A percentile compares a stretch with the other conserved stretches of the same genome.
phyloP scores from a whole-genome alignment of 2,113 vertebrate genomes.

The Bos indicus region DNA sequence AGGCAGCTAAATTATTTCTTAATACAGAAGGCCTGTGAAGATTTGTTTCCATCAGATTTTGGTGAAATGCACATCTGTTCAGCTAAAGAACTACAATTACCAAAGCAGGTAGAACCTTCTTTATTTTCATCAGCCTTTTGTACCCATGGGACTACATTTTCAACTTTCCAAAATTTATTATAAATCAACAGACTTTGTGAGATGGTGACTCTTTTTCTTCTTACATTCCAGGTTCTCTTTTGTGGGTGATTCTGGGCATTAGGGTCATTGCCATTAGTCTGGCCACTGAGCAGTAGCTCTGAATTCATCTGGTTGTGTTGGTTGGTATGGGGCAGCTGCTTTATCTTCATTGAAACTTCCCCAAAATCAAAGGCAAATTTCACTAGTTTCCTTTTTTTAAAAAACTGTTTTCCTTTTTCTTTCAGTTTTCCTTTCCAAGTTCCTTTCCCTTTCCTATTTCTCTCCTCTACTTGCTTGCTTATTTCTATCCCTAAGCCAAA shows the following conservation, averaged over 20 bases:
- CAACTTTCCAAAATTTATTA: not conserved
- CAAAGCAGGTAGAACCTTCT: constrained; percentile 40
- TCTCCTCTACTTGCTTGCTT: not conserved
- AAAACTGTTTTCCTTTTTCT: not conserved
- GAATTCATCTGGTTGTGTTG: not conserved
- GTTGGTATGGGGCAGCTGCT: not conserved
- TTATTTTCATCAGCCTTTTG: constrained; percentile 16
- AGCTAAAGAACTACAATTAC: constrained; percentile 16
- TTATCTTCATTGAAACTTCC: not conserved
- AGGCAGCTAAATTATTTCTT: constrained; percentile 70
- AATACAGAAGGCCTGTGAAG: constrained; percentile 31
- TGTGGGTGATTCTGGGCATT: not conserved
- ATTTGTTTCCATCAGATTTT: constrained; percentile 70
- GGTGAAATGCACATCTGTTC: constrained; percentile 64
- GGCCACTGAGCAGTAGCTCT: not conserved
- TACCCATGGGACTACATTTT: not conserved
- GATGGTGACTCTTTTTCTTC: not conserved
- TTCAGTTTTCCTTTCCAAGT: not conserved
- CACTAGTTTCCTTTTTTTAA: not conserved
- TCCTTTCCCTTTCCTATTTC: not conserved
- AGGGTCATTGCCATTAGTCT: not conserved
- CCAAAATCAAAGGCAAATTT: not conserved
- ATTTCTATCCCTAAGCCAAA: not conserved
- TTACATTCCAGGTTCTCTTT: not conserved
- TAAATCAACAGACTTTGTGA: not conserved